phyloP scores from a whole-genome alignment of 2,113 vertebrate genomes.

The Catharus fuscescens region DNA sequence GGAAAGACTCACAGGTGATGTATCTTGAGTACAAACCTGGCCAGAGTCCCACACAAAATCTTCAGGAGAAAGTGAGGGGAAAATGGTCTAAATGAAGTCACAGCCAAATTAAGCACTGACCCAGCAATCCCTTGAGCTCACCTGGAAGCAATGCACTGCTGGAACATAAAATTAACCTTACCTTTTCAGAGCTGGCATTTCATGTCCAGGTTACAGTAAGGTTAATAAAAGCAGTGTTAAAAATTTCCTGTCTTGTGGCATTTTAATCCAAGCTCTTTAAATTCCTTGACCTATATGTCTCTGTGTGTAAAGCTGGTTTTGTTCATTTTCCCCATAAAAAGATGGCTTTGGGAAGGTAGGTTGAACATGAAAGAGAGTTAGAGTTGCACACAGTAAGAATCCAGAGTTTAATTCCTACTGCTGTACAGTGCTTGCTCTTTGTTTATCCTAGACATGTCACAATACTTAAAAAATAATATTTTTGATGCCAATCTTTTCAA shows the following conservation, averaged over 20 bases:
- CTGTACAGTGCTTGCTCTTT: not conserved
- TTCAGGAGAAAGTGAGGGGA: not conserved
- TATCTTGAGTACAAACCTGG: not conserved
- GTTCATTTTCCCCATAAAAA: not conserved
- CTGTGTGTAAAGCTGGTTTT: not conserved
- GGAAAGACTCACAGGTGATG: fast-evolving
- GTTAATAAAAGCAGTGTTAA: conserved; percentile 28
- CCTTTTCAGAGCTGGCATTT: not conserved
- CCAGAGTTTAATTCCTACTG: not conserved
- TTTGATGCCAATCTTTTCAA: not conserved
- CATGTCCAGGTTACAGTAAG: not conserved
- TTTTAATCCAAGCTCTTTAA: conserved; percentile 9
- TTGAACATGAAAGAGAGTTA: not conserved
- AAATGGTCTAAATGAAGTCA: not conserved
- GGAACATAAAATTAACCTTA: not conserved
- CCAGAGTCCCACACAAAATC: not conserved
- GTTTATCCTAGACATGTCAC: not conserved
- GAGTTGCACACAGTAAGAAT: fast-evolving
- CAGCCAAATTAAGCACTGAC: not conserved
- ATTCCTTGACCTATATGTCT: not conserved
- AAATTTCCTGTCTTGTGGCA: not conserved
- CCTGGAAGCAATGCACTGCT: not conserved
- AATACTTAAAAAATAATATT: not conserved
- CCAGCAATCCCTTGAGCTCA: not conserved
- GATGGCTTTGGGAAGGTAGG: not conserved